Base-by-base conservation (phyloP, 2,888 invertebrate species). In the Meandrusa payeni region DNA sequence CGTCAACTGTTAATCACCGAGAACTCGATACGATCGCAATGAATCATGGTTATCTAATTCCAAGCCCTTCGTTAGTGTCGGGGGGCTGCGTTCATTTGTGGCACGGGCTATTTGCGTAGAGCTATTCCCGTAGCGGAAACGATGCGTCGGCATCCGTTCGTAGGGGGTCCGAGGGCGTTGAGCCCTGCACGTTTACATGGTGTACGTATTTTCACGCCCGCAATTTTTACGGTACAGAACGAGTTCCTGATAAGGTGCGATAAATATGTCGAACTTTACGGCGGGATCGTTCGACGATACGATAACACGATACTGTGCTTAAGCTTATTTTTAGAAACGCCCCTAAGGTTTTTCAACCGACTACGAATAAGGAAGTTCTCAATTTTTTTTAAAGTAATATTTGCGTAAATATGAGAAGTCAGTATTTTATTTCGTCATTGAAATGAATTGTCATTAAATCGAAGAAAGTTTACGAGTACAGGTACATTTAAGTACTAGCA, bases 91-190 rank as follows among this genome's bases (percentile, higher is more conserved):
- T 17, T 13, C 39, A 38, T 41, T 41, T 40, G 46, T 31, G 29
- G 36, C 36, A 15, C 41, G 36, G 15, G 51, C 52, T 62, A 60
- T 62, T 64, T 57, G 38, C 46, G 56, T 46, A 41, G 24, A 12
- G 41, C 41, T 64, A 63, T 61, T 61, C 60, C 45, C 20, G 53
- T 49, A 59, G 40, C 65, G 66, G 66, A 67, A 63, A 52, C 54
- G 48, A 39, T 39, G 37, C 40, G 46, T 41, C 38, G 43, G 41
- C 56, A 59, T 63, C 63, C 61, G 59, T 58, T 52, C 59, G 59
- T 57, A 50, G 66, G 67, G 67, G 67, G 66, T 64, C 61, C 26
- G 46, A 42, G 64, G 51, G 42, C 59, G 50, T 55, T 60, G 56
- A 50, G 50, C 57, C 38, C 36, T 10, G 37, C 2, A 28, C n/a